These are phyloP conservation scores for Parnassius apollo DNA, from an alignment of 2,888 invertebrate genomes.

Conservation along the genomic window DNA sequence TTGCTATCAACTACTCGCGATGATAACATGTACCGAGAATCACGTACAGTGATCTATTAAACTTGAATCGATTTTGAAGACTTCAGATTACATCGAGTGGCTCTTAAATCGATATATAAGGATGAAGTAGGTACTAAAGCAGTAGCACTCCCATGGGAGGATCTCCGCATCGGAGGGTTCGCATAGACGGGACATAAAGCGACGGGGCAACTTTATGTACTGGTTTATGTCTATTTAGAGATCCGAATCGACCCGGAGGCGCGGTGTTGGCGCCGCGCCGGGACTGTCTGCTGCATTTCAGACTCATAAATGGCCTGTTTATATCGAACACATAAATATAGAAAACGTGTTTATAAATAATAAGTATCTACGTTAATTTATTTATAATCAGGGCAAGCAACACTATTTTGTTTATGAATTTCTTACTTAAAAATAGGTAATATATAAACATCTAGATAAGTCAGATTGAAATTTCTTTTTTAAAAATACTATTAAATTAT, in stretches of 20 bases:
- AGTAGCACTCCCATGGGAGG: slow-evolving; percentile 37
- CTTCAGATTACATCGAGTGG: slow-evolving; percentile 37
- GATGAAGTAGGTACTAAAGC: slow-evolving; percentile 25
- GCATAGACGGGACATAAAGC: slow-evolving; percentile 51
- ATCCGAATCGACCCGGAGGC: slow-evolving; percentile 32
- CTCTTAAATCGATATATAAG: slow-evolving; percentile 30
- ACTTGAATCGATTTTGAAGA: slow-evolving; percentile 34
- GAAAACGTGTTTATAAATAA: too few relatives aligned
- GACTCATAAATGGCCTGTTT: slow-evolving; percentile 2
- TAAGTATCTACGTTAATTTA: too few relatives aligned
- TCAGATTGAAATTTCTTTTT: too few relatives aligned
- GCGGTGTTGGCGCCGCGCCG: slow-evolving; percentile 11
- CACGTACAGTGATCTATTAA: slow-evolving; percentile 32
- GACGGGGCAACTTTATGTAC: slow-evolving; percentile 51
- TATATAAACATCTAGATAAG: too few relatives aligned
- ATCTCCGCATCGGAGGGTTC: slow-evolving; percentile 30
- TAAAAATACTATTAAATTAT: too few relatives aligned
- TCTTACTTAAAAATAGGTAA: too few relatives aligned
- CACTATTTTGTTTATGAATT: too few relatives aligned
- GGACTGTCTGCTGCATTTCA: slow-evolving; percentile 29
- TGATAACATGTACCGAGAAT: slow-evolving; percentile 45
- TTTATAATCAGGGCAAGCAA: too few relatives aligned
- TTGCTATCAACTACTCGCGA: slow-evolving; percentile 43
- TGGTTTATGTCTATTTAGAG: slow-evolving; percentile 57
- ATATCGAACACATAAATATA: neutral